Percentiles rank a stretch among this genome's conserved stretches.
phyloP scores from a whole-genome alignment of 1,140 invertebrate species.

The Sesamia nonagrioides region DNA sequence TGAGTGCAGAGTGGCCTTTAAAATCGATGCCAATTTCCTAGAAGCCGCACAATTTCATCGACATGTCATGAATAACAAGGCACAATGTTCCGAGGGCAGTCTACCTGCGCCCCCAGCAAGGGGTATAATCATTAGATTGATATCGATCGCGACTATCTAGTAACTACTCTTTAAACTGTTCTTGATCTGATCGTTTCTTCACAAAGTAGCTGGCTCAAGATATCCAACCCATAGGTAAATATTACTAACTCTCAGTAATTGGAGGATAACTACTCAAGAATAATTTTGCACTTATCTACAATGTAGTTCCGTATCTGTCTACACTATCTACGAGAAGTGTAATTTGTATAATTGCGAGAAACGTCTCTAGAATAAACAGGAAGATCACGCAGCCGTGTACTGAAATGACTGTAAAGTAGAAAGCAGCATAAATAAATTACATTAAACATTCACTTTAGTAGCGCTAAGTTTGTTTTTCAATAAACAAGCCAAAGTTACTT shows the following conservation, averaged over 20 bases:
- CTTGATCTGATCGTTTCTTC: slow-evolving; percentile 41
- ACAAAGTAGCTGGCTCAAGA: slow-evolving; percentile 39
- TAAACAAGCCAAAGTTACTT: slow-evolving; percentile 40
- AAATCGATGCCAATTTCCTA: slow-evolving; percentile 2
- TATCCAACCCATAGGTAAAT: slow-evolving; percentile 19
- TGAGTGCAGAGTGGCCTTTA: background rate
- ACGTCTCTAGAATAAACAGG: slow-evolving; percentile 14
- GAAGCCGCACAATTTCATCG: slow-evolving; percentile 12
- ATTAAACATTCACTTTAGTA: slow-evolving; percentile 35
- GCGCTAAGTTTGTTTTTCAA: slow-evolving; percentile 45
- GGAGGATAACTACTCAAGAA: slow-evolving; percentile 1
- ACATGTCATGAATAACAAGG: slow-evolving; percentile 33
- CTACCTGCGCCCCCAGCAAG: slow-evolving; percentile 18
- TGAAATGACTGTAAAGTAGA: slow-evolving; percentile 34
- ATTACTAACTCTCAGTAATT: slow-evolving; percentile 19
- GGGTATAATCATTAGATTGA: slow-evolving; percentile 33
- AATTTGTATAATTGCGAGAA: slow-evolving; percentile 29
- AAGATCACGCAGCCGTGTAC: slow-evolving; percentile 23
- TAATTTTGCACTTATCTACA: slow-evolving; percentile 1
- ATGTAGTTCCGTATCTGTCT: slow-evolving; percentile 11
- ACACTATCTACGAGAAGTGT: slow-evolving; percentile 11
- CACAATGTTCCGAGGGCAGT: slow-evolving; percentile 4
- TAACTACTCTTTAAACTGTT: slow-evolving; percentile 43
- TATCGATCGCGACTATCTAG: slow-evolving; percentile 39
- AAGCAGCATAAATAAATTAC: slow-evolving; percentile 47